phyloP scores from a whole-genome alignment of 2,888 invertebrate genomes.

The Drosophila macrospina region DNA sequence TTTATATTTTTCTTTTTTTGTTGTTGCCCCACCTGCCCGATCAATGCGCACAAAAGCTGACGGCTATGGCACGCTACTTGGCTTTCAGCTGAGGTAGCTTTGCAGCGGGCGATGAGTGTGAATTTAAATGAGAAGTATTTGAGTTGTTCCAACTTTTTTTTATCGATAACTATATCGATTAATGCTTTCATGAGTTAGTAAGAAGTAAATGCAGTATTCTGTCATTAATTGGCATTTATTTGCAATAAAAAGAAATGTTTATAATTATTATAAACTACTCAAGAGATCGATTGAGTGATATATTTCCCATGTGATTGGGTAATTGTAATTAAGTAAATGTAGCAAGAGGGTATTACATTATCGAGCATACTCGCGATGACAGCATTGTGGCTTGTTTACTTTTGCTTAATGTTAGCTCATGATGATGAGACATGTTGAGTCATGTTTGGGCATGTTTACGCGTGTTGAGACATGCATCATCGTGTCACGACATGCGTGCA shows the following conservation, averaged over 20 bases:
- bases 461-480: background rate
- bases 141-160: no score
- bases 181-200: no score
- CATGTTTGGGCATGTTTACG: conserved; percentile 11
- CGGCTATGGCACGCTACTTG: background rate
- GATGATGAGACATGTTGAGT: conserved; percentile 1
- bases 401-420: background rate
- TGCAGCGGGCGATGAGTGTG: background rate
- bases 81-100: background rate
- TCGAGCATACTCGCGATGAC: background rate
- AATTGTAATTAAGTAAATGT: no score
- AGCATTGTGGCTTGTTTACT: background rate
- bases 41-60: conserved; percentile 29
- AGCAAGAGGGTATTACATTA: background rate
- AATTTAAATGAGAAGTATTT: no score
- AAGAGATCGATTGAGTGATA: no score
- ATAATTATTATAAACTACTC: no score
- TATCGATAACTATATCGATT: background rate
- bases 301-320: no score
- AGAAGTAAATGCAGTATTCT: no score
- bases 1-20: background rate
- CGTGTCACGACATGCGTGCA: conserved; percentile 26
- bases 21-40: conserved; percentile 22
- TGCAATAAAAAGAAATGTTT: no score
- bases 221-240: no score